Conservation (phyloP, 2,888 invertebrate species). For the Meghimatium bilineatum region DNA sequence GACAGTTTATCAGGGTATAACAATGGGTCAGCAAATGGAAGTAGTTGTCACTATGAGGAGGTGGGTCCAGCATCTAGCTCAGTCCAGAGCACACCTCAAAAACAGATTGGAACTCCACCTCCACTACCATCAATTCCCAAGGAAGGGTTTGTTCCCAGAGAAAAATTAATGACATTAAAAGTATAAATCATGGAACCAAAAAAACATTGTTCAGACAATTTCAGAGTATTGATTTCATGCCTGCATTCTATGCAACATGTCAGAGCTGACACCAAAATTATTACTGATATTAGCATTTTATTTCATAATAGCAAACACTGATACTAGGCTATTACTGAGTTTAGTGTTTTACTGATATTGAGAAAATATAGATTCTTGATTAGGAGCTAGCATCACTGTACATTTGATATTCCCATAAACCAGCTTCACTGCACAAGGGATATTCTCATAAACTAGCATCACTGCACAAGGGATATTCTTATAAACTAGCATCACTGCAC, state of each 20-base stretch:
- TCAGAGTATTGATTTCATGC: neutral
- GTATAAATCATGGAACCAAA: neutral
- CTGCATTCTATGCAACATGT: neutral
- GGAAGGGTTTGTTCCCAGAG: conserved; percentile 48
- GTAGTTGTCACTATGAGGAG: conserved; percentile 55
- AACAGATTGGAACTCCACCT: conserved; percentile 38
- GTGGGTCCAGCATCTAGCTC: conserved; percentile 49
- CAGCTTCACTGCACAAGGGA: too few species aligned
- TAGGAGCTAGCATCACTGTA: too few species aligned
- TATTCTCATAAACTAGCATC: too few species aligned
- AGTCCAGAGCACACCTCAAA: conserved; percentile 39
- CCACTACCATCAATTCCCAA: conserved; percentile 52
- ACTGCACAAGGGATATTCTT: too few species aligned
- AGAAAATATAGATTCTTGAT: too few species aligned
- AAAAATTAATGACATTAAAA: conserved; percentile 38
- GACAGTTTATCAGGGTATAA: conserved; percentile 49
- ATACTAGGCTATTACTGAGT: too few species aligned
- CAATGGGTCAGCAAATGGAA: conserved; percentile 45
- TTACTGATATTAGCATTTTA: neutral
- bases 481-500: too few species aligned
- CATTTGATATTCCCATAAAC: too few species aligned
- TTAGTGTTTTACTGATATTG: too few species aligned
- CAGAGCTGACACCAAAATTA: neutral
- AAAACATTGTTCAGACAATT: neutral
- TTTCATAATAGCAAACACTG: too few species aligned